phyloP scores from a whole-genome alignment of 2,113 vertebrate species.

The Lutjanus erythropterus region DNA sequence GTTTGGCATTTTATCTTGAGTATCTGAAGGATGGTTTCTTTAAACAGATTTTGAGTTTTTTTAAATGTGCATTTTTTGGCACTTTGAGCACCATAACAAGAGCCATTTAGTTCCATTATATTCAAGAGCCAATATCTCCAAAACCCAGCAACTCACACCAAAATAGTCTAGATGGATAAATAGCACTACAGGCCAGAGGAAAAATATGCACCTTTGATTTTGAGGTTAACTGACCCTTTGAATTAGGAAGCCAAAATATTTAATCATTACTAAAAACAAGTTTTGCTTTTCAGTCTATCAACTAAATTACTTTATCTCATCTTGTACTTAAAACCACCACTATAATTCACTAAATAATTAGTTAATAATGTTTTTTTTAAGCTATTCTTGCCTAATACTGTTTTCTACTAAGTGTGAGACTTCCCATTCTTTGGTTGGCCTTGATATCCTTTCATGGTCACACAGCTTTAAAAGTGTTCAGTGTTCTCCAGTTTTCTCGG shows the following conservation, averaged over 20 bases:
- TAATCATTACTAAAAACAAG: neutral
- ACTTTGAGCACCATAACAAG: too few relatives aligned
- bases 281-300: neutral
- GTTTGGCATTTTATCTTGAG: too few relatives aligned
- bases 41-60: too few relatives aligned
- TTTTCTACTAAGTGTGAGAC: neutral
- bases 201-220: too few relatives aligned
- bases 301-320: neutral
- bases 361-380: neutral
- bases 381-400: conserved; percentile 2
- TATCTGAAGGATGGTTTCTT: too few relatives aligned
- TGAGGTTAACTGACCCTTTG: too few relatives aligned
- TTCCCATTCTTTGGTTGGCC: conserved; percentile 45
- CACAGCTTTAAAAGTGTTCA: conserved; percentile 50
- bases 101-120: too few relatives aligned
- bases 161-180: too few relatives aligned
- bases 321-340: neutral
- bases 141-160: too few relatives aligned
- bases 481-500: conserved; percentile 62
- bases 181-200: too few relatives aligned
- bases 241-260: neutral
- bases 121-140: too few relatives aligned
- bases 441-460: conserved; percentile 51
- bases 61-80: too few relatives aligned
- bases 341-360: neutral